Evolutionary conservation across 2,888 invertebrate species (phyloP).

Genomic region (Arge pagana): DNA sequence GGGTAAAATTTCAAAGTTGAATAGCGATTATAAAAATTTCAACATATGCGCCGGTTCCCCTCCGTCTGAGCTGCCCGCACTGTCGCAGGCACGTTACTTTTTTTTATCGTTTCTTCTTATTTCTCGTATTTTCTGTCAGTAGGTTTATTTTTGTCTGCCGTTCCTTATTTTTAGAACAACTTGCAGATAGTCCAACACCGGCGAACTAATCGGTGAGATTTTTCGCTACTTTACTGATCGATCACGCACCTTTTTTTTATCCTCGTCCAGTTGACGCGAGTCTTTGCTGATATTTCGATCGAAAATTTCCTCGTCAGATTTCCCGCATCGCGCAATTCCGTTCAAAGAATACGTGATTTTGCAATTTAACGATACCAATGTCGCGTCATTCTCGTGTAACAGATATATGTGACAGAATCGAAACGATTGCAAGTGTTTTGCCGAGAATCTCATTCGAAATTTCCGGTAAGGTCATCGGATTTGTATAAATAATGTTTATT

Average conservation of each 20-base stretch:
- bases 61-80: not conserved
- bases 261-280: not conserved
- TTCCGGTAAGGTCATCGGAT: too few relatives aligned
- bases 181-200: too few relatives aligned
- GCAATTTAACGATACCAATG: too few relatives aligned
- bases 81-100: constrained; percentile 1
- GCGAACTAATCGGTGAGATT: too few relatives aligned
- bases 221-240: not conserved
- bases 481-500: too few relatives aligned
- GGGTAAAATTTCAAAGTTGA: constrained; percentile 15
- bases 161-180: constrained; percentile 9
- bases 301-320: too few relatives aligned
- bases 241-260: not conserved
- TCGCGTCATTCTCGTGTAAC: too few relatives aligned
- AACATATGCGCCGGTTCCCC: constrained; percentile 28
- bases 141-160: not conserved
- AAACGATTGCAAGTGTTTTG: too few relatives aligned
- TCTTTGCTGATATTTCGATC: not conserved
- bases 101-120: constrained; percentile 12
- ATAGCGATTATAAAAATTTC: constrained; percentile 32
- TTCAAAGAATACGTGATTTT: too few relatives aligned
- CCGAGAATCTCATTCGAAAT: too few relatives aligned
- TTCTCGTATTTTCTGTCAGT: constrained; percentile 4
- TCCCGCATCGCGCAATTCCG: too few relatives aligned
- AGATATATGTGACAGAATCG: too few relatives aligned